Evolutionary conservation across 2,797 vertebrate genomes (phyloP).

Genomic region (Phylloscopus collybita): DNA sequence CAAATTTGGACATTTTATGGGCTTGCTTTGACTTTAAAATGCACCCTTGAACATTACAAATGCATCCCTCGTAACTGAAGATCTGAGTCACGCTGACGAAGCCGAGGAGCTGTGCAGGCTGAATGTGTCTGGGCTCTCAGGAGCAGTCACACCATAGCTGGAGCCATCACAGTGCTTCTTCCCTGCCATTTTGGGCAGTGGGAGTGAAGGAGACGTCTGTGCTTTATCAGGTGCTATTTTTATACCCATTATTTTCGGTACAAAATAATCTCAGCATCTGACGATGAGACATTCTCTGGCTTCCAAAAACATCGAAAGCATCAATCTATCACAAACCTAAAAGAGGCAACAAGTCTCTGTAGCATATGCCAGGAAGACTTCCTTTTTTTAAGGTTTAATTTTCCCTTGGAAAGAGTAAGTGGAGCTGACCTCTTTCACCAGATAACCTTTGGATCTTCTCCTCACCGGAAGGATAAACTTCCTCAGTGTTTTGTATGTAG

Average conservation of each 20-base stretch:
- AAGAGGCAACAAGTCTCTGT: not conserved
- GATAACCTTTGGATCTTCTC: not conserved
- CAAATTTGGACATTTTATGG: slow-evolving; percentile 4
- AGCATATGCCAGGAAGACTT: not conserved
- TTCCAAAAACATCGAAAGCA: not conserved
- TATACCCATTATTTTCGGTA: slow-evolving; percentile 36
- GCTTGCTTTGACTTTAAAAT: slow-evolving; percentile 27
- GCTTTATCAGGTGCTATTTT: slow-evolving; percentile 32
- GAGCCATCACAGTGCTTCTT: not conserved
- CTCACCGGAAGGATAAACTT: not conserved
- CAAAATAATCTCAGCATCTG: slow-evolving; percentile 35
- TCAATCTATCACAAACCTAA: not conserved
- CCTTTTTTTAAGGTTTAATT: not conserved
- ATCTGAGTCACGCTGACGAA: not conserved
- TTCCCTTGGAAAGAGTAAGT: not conserved
- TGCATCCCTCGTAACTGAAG: not conserved
- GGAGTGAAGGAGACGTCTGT: slow-evolving; percentile 24
- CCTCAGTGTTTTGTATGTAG: not conserved
- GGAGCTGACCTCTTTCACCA: not conserved
- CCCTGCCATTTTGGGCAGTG: not conserved
- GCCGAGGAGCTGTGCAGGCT: not conserved
- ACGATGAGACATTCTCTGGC: slow-evolving; percentile 23
- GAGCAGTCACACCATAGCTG: not conserved
- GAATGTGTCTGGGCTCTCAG: not conserved
- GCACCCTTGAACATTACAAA: not conserved